A percentile compares a stretch with the other conserved stretches of the same genome.
Evolutionary conservation across 2,113 vertebrate species (phyloP).

Genomic region (Ptychochromis oligacanthus): DNA sequence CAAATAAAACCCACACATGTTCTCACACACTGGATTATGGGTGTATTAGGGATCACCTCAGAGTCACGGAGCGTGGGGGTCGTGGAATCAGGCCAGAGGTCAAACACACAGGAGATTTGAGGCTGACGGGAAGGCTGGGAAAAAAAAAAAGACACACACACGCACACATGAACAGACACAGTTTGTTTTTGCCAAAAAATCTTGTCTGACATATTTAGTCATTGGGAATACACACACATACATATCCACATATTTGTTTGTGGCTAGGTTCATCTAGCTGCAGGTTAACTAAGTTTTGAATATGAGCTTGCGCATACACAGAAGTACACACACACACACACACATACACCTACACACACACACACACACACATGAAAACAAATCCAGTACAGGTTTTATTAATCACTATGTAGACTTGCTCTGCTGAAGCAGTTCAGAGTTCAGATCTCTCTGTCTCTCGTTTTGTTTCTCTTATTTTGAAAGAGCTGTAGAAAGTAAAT

Average conservation of each 20-base stretch:
- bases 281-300: not conserved
- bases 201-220: conserved; percentile 1
- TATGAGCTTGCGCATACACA: not conserved
- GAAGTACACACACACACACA: not conserved
- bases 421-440: not conserved
- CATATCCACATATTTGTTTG: conserved; percentile 3
- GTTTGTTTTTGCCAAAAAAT: conserved; percentile 10
- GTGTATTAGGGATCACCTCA: conserved; percentile 21
- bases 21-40: conserved; percentile 32
- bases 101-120: conserved; percentile 54
- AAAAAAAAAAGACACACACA: conserved; percentile 5
- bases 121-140: not conserved
- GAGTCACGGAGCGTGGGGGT: conserved; percentile 34
- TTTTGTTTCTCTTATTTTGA: conserved; percentile 30
- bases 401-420: not conserved
- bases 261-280: not conserved
- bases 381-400: not conserved
- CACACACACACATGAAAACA: not conserved
- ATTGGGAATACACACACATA: not conserved
- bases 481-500: not conserved
- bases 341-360: not conserved
- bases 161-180: not conserved
- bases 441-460: not conserved
- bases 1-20: not conserved
- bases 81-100: conserved; percentile 43